Evolutionary conservation across 2,113 vertebrate genomes (phyloP), one percentile per base, ranked within the genome.

Genomic region (Corythornis cristatus): DNA sequence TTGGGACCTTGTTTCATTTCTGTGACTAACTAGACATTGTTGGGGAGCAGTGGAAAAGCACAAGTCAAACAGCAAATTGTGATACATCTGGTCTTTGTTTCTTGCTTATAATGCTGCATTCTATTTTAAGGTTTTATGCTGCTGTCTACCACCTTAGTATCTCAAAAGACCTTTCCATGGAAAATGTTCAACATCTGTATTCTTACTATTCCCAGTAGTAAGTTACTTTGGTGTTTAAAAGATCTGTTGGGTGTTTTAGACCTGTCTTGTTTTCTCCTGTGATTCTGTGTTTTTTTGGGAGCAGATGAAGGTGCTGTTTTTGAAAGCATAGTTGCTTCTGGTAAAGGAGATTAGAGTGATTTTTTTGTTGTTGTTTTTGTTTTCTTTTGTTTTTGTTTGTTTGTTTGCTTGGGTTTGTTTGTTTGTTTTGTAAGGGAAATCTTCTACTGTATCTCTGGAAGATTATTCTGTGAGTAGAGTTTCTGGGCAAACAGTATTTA

Each of bases 1-100:
- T 50, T 80, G 54, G 3, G 23, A 62, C 13, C 21, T 83, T 72
- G 1, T 65, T 84, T 5, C 7, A 16, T 43, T 86, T 90, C 15
- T 71, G 9, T 86, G 56, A 22, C 60, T 54, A 28, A 4, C 15
- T 83, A 0, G 0, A 33, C 2, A 0, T n/a, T 77, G 8, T 48
- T 68, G 51, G 22, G 21, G 9, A 11, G 5, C 31, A 43, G 9
- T 70, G 18, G 14, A 48, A 89, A 61, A 10, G 18, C 21, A 67
- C 43, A 70, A 18, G 37, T 80, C 33, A 73, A 62, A 46, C 25
- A n/a, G 5, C 57, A 43, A 45, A 20, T 72, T 66, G 15, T n/a
- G n/a, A 48, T 26, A 37, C 26, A 40, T 48, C 20, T 64, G 14
- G 2, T 28, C 19, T 89, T 57, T 82, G 8, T 76, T 76, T 65